Percentiles rank a stretch among this genome's conserved stretches.
phyloP scores from a whole-genome alignment of 2,797 vertebrate genomes.

The Cynopterus sphinx region DNA sequence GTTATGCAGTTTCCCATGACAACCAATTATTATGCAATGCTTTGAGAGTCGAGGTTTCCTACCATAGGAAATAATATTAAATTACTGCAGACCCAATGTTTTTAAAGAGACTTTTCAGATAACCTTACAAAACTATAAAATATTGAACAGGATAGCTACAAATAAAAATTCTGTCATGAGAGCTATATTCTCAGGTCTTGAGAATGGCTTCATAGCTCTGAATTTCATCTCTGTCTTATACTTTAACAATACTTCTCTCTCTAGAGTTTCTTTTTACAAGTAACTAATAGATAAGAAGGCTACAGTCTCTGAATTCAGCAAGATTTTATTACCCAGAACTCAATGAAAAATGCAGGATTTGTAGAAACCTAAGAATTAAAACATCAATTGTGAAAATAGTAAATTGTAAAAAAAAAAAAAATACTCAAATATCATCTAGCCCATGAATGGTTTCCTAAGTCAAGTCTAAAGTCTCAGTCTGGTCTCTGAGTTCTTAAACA shows the following conservation, averaged over 20 bases:
- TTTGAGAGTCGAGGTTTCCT: conserved; percentile 43
- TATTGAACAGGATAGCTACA: conserved; percentile 42
- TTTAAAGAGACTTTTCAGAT: conserved; percentile 49
- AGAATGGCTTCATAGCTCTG: background rate
- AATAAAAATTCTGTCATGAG: conserved; percentile 19
- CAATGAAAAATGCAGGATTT: background rate
- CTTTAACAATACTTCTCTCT: conserved; percentile 22
- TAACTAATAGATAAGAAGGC: background rate
- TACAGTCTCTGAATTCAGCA: conserved; percentile 5
- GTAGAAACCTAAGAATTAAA: conserved; percentile 49
- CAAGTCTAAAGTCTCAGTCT: conserved; percentile 4
- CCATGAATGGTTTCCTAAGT: background rate
- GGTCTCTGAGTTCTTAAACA: background rate
- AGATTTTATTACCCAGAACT: conserved; percentile 48
- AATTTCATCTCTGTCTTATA: conserved; percentile 30
- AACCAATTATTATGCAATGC: conserved; percentile 66
- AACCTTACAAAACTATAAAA: conserved; percentile 42
- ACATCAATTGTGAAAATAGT: conserved; percentile 40
- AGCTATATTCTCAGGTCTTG: background rate
- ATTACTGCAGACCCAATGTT: conserved; percentile 49
- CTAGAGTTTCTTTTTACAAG: background rate
- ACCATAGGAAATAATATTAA: conserved; percentile 48
- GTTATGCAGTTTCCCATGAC: conserved; percentile 66
- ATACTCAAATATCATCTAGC: background rate
- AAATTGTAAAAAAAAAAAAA: conserved; percentile 51